A percentile compares a stretch with the other conserved stretches of the same genome.
These are phyloP conservation scores for Luffia ferchaultella DNA, from an alignment of 2,888 invertebrate species.

Conservation along the genomic window DNA sequence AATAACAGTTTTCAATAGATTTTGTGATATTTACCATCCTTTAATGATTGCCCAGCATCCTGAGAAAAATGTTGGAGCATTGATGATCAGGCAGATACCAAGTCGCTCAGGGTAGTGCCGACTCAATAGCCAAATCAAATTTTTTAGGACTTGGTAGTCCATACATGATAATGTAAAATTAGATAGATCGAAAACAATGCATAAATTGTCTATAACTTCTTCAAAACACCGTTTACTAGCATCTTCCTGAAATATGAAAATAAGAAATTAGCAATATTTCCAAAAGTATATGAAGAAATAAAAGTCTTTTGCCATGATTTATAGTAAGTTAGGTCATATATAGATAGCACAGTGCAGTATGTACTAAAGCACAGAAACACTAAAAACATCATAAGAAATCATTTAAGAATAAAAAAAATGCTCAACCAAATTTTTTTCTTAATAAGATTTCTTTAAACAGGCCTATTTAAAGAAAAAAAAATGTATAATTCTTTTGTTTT, in stretches of 20 bases:
- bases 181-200: conserved; percentile 80
- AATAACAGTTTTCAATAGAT: too few relatives aligned
- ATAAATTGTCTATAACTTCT: conserved; percentile 80
- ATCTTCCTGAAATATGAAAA: conserved; percentile 65
- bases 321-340: background rate
- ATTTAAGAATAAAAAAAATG: too few relatives aligned
- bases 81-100: conserved; percentile 78
- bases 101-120: conserved; percentile 81
- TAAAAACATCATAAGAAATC: too few relatives aligned
- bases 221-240: conserved; percentile 81
- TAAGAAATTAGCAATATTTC: background rate
- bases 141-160: conserved; percentile 83
- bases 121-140: conserved; percentile 79
- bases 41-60: conserved; percentile 82
- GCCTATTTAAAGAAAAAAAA: too few relatives aligned
- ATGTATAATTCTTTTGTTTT: too few relatives aligned
- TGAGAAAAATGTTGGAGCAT: conserved; percentile 77
- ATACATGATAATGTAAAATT: conserved; percentile 79
- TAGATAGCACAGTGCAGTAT: too few relatives aligned
- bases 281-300: background rate
- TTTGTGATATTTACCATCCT: conserved; percentile 77
- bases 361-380: too few relatives aligned
- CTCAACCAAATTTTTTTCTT: too few relatives aligned
- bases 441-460: too few relatives aligned
- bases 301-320: background rate